Conservation (phyloP, 1,140 invertebrate genomes). For the Agrilus planipennis region DNA sequence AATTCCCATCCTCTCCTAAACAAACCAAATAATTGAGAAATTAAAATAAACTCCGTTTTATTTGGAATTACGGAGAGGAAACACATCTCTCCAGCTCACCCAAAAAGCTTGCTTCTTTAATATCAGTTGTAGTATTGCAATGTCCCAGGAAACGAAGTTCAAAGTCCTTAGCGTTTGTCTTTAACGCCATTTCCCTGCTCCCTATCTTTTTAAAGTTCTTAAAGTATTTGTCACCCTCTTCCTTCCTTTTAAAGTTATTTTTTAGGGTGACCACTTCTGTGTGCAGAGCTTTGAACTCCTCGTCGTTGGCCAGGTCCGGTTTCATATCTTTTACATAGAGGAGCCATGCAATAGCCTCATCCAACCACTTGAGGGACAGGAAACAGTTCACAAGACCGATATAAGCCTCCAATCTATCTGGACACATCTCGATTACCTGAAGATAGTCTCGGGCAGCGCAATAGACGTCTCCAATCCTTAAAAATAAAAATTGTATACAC, state of each 20-base stretch:
- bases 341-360: slow-evolving; percentile 26
- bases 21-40: too few species aligned
- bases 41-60: too few species aligned
- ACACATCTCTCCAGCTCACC: too few species aligned
- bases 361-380: slow-evolving; percentile 25
- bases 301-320: slow-evolving; percentile 1
- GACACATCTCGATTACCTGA: slow-evolving; percentile 26
- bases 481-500: too few species aligned
- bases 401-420: slow-evolving; percentile 22
- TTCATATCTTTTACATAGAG: slow-evolving; percentile 15
- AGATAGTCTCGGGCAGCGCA: slow-evolving; percentile 83
- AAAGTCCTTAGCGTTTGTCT: slow-evolving; percentile 50
- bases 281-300: background rate
- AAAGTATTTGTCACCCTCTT: background rate
- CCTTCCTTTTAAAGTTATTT: background rate
- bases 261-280: slow-evolving; percentile 1
- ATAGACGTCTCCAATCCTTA: slow-evolving; percentile 80
- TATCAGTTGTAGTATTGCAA: slow-evolving; percentile 95
- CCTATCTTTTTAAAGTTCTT: background rate
- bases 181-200: slow-evolving; percentile 22
- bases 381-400: slow-evolving; percentile 28
- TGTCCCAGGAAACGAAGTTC: slow-evolving; percentile 76
- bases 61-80: too few species aligned
- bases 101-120: slow-evolving; percentile 84
- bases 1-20: slow-evolving; percentile 64